These are phyloP conservation scores for Siphamia tubifer DNA, from an alignment of 2,113 vertebrate species.

Conservation along the genomic window DNA sequence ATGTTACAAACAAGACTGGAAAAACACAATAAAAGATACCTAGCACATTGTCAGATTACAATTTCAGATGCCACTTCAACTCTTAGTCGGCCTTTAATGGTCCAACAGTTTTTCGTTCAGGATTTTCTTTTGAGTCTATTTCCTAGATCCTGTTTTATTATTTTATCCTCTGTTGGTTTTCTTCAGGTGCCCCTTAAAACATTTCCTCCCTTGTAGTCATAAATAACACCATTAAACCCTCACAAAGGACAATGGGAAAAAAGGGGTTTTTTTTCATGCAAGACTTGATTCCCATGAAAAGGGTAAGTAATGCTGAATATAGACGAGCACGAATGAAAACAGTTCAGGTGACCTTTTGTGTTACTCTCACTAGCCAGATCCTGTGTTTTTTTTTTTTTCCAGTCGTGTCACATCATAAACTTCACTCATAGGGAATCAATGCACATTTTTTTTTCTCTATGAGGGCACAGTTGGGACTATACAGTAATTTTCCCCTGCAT, in stretches of 20 bases:
- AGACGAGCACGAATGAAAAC: slow-evolving; percentile 43
- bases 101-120: slow-evolving; percentile 46
- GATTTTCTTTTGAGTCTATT: slow-evolving; percentile 37
- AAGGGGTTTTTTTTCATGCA: slow-evolving; percentile 48
- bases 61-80: not conserved
- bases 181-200: slow-evolving; percentile 54
- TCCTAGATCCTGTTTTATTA: slow-evolving; percentile 59
- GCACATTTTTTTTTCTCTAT: not conserved
- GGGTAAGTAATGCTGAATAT: slow-evolving; percentile 24
- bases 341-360: slow-evolving; percentile 41
- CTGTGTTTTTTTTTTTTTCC: not conserved
- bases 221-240: slow-evolving; percentile 53
- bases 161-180: slow-evolving; percentile 60
- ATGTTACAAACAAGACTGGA: too few relatives aligned
- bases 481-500: slow-evolving; percentile 13
- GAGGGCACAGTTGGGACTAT: not conserved
- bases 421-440: slow-evolving; percentile 12
- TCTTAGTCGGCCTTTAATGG: slow-evolving; percentile 44
- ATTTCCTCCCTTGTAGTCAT: slow-evolving; percentile 42
- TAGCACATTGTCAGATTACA: too few relatives aligned
- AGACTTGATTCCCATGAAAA: slow-evolving; percentile 50
- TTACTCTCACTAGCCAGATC: not conserved
- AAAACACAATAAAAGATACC: too few relatives aligned
- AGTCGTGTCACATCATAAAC: slow-evolving; percentile 9
- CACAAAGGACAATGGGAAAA: slow-evolving; percentile 66